Evolutionary conservation across 2,113 vertebrate species (phyloP).

Genomic region (Neolamprologus tretocephalus): DNA sequence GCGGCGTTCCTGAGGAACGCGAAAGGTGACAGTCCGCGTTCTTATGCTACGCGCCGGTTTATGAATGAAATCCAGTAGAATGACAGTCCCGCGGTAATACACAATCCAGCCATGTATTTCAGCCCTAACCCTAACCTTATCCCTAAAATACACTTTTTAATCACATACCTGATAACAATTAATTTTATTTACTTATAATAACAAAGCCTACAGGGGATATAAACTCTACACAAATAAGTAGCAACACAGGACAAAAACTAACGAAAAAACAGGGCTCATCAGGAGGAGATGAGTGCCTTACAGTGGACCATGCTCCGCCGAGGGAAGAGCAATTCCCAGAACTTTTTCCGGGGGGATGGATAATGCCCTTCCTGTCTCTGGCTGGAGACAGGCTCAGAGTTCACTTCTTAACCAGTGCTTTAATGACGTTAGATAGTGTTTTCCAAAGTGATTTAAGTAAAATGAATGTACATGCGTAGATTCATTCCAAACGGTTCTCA

Average conservation of each 20-base stretch:
- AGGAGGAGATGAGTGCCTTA: background rate
- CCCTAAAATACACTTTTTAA: background rate
- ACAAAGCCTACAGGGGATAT: background rate
- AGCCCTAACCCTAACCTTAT: background rate
- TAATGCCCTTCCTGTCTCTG: background rate
- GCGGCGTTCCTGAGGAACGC: accelerated
- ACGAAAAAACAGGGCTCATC: background rate
- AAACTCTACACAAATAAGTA: background rate
- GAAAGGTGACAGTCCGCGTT: accelerated
- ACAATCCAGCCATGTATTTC: background rate
- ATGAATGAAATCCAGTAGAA: background rate
- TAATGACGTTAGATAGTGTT: background rate
- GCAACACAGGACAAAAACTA: background rate
- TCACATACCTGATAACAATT: background rate
- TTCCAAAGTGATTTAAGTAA: background rate
- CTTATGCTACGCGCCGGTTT: accelerated
- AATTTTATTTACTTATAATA: background rate
- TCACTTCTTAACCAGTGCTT: background rate
- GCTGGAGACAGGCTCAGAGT: background rate
- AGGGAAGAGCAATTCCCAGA: background rate
- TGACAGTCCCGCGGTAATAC: background rate
- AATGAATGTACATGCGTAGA: background rate
- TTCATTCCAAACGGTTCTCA: background rate
- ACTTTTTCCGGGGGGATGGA: accelerated
- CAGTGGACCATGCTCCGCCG: accelerated